Evolutionary conservation across 2,113 vertebrate species (phyloP), one percentile per base, ranked within the genome.

Genomic region (Triplophysa dalaica): DNA sequence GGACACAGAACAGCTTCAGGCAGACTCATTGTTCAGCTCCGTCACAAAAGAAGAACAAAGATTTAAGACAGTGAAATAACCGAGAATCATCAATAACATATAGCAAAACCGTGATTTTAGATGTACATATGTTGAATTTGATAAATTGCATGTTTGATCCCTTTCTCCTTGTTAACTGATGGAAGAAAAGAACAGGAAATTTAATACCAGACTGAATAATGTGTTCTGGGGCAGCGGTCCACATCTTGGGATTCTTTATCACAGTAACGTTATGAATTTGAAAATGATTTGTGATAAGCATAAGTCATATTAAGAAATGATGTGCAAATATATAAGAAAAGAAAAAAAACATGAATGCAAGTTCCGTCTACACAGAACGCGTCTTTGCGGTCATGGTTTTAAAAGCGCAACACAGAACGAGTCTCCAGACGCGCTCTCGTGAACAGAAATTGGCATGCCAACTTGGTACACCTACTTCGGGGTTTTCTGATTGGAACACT

Each of bases 1-100:
- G 69, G 70, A 80, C 78, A 80, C 8, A 60, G 48, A 70, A 73
- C 69, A 38, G 41, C 58, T 60, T n/a, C 60, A 8, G 61, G 78
- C 61, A 74, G 61, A 80, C 48, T 29, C 61, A 58, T 65, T 80
- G 70, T 74, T 52, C 58, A 52, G 33, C 24, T 56, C 43, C 29
- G 10, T 41, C 56, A 69, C 69, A 16, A 43, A 45, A 24, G 63
- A 38, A 16, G 13, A 54, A 56, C 54, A 80, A 54, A 74, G 45
- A 66, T 43, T 64, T 54, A 41, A 21, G 45, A 72, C 77, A 13
- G 62, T 43, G 26, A 52, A 79, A 24, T 72, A 48, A 65, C n/a
- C 14, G 65, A 54, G 61, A 65, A 66, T 66, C 61, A 80, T 74
- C 24, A 66, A 66, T 74, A 66, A 43, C 56, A 33, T 8, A 19